A percentile compares a stretch with the other conserved stretches of the same genome.
Conservation (phyloP, 2,113 vertebrate genomes). For the Gorsachius goisagi region DNA sequence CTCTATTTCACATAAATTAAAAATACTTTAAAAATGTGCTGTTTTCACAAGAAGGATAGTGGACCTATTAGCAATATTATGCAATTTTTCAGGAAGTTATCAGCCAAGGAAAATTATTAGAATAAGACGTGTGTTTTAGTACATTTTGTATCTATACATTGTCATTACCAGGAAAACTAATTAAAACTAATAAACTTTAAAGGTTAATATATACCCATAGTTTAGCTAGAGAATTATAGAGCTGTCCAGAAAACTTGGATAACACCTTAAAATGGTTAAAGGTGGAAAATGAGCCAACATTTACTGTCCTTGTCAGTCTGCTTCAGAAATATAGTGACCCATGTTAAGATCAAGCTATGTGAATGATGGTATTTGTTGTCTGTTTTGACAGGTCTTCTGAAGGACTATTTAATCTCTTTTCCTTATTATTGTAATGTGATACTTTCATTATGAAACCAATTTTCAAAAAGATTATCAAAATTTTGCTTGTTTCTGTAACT, state of each 20-base stretch:
- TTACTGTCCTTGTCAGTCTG: neutral
- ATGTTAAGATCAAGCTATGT: neutral
- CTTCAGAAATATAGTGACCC: neutral
- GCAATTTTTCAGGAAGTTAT: neutral
- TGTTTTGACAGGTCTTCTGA: neutral
- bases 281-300: neutral
- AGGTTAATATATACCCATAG: neutral
- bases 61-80: neutral
- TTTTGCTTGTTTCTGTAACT: neutral
- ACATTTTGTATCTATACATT: neutral
- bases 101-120: neutral
- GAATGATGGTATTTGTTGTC: neutral
- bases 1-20: neutral
- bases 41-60: neutral
- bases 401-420: neutral
- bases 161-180: neutral
- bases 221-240: neutral
- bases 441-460: neutral
- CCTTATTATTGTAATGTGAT: neutral
- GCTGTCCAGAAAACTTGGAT: neutral
- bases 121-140: neutral
- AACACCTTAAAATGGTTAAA: neutral
- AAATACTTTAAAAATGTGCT: neutral
- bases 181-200: neutral
- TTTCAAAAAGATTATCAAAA: neutral